Base-by-base conservation (phyloP, 2,888 invertebrate genomes). In the Stegana nigrithorax region DNA sequence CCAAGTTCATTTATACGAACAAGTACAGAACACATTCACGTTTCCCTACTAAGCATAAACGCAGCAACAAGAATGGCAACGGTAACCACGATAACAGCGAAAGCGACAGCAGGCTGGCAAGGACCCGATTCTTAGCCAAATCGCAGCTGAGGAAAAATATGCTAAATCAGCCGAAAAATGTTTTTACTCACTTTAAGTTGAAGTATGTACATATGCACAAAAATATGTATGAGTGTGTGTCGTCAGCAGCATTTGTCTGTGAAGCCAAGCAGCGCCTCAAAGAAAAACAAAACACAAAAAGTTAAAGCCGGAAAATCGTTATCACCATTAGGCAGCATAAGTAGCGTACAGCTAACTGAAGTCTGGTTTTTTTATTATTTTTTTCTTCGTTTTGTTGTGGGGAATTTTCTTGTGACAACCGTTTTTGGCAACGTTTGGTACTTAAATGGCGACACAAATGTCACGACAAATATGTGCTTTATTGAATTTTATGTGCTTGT, bases 381-480 rank as follows among this genome's bases (percentile, higher is more conserved):
- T 45, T 21, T 72, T 70, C 64, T 50, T 42, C 66, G 60, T 62
- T 62, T 66, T 58, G 63, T 53, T 62, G 69, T 66, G 53, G 59
- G 62, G 66, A 65, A 61, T 58, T 67, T 68, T 76, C 78, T 75
- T 76, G 77, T 74, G 73, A 77, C 69, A 65, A 80, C n/a, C 73
- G n/a, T n/a, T n/a, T n/a, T 79, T 78, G 79, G 80, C 77, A 42
- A 6, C 14, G 42, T 23, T n/a, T n/a, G n/a, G 25, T 47, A 78
- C 71, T 67, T 78, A 76, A 72, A 72, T 71, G 68, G 77, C 73
- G 73, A 75, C 79, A 72, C 73, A 74, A 80, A 73, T 76, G 74
- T 74, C 73, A 70, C 69, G 69, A 69, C 73, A 81, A 81, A 78
- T 81, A 80, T 79, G 81, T 69, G 79, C 80, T 78, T 80, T 80